phyloP scores from a whole-genome alignment of 2,797 vertebrate genomes.

The Parambassis ranga region DNA sequence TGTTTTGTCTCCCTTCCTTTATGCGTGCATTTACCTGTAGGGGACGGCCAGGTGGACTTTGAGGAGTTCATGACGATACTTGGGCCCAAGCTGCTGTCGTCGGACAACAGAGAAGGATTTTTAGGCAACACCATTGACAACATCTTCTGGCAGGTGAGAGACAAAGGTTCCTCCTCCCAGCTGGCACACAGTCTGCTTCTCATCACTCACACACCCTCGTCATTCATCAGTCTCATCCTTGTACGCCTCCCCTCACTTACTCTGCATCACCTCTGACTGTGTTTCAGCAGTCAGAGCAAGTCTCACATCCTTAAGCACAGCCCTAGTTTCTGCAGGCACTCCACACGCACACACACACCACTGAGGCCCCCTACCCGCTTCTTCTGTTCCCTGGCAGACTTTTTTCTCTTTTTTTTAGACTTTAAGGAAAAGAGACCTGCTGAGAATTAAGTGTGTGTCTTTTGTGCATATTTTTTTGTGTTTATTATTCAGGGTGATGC shows the following conservation, averaged over 20 bases:
- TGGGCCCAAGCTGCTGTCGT: slow-evolving; percentile 92
- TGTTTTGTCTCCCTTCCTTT: slow-evolving; percentile 26
- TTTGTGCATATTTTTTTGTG: slow-evolving; percentile 31
- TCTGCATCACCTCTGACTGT: slow-evolving; percentile 29
- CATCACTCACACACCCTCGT: slow-evolving; percentile 16
- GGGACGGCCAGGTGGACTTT: slow-evolving; percentile 95
- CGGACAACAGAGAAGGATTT: slow-evolving; percentile 93
- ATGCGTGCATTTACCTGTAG: slow-evolving; percentile 59
- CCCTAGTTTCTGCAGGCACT: slow-evolving; percentile 50
- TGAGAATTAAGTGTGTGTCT: slow-evolving; percentile 45
- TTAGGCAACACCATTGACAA: slow-evolving; percentile 95
- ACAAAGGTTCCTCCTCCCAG: background rate
- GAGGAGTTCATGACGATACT: slow-evolving; percentile 98
- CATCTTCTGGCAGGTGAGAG: slow-evolving; percentile 96
- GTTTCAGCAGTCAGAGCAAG: slow-evolving; percentile 48
- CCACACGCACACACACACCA: background rate
- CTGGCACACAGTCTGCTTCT: slow-evolving; percentile 6
- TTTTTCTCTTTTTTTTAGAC: slow-evolving; percentile 39
- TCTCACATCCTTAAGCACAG: slow-evolving; percentile 50
- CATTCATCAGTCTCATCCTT: slow-evolving; percentile 33
- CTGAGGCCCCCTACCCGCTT: slow-evolving; percentile 23
- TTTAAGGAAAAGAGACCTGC: slow-evolving; percentile 44
- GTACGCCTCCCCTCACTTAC: background rate
- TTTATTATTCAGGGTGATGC: slow-evolving; percentile 23
- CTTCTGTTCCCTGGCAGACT: slow-evolving; percentile 23